Base-by-base conservation (phyloP, 2,113 vertebrate species). In the Crotophaga sulcirostris region DNA sequence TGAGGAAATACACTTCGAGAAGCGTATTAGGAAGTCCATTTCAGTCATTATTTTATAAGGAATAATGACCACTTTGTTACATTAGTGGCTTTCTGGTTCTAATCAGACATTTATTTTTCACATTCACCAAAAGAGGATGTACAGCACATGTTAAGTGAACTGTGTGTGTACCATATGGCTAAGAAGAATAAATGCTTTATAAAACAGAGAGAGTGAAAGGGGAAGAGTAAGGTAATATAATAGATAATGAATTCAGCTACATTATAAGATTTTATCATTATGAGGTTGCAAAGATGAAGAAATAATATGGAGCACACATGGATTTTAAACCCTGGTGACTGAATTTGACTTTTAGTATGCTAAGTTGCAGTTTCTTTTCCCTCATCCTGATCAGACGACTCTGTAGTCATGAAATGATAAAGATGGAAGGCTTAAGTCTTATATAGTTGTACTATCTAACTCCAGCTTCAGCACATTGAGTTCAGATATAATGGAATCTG, bases 41-140 rank as follows among this genome's bases (percentile, higher is more conserved):
- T 90, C 51, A 74, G 84, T 34, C 40, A 86, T 69, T 70, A 80
- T 87, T 97, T 96, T 94, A 73, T 93, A 79, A 56, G 49, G 75
- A 93, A 96, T 93, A 92, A 92, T 86, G 67, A 80, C 70, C 21
- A 62, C 56, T 96, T 94, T 93, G 72, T 89, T 88, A 86, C 69
- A 84, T 95, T 88, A 93, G 58, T 84, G 67, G 29, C 54, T 91
- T 93, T 96, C 93, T 96, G 89, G 45, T 89, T 95, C 81, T 89
- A 89, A 95, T 94, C 84, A 94, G 75, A 54, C 82, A 36, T 87
- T 76, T 96, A 82, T 89, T 96, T 91, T 91, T 95, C 82, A 72
- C 93, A 67, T 91, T 87, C 59, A 45, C 67, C 72, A 55, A 87
- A 77, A 5, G 67, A 83, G 59, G 56, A 90, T 91, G 87, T 66